Evolutionary conservation across 2,888 invertebrate genomes (phyloP), one percentile per base, ranked within the genome.

Genomic region (Mesochorus sp.): DNA sequence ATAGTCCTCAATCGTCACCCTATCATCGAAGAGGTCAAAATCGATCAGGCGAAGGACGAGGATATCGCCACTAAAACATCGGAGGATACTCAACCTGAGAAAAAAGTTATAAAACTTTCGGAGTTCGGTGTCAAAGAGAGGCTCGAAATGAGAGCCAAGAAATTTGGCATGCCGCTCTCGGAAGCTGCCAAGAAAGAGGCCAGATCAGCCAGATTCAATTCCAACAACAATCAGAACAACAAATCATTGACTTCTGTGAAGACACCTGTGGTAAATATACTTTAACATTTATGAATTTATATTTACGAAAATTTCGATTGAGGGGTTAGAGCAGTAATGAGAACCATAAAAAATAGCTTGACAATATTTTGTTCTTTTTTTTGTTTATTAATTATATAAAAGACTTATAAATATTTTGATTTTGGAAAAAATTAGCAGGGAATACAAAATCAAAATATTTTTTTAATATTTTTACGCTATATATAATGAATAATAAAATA

Each of bases 81-180:
- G 55, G 78, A 78, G 42, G 68, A 55, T 24, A 71, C 71, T 14
- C 75, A 87, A 14, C 77, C 86, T 4, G 92, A 92, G 37, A 92
- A 91, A 82, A 93, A 93, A 86, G 90, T 94, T 28, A 92, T 94
- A 24, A 95, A 94, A 89, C 84, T 94, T 2, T 93, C 93, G 1
- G 91, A 93, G 71, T 83, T 94, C 21, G 92, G 92, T 66, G 90
- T 92, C 10, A 93, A 94, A 88, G 94, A 94, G 89, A 93, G 95
- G 79, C 88, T 96, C 71, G 96, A 96, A 89, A 92, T 96, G 93
- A 93, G 97, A 85, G 96, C 96, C 1, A 96, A 96, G 85, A 94
- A 96, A 85, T 97, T 97, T 92, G 96, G 96, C 2, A 91, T 95
- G 31, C 93, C 94, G 10, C 90, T 93, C 76, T 91, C 93, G 62